These are phyloP conservation scores for Salpingus planirostris DNA, from an alignment of 2,888 invertebrate species.

Conservation along the genomic window DNA sequence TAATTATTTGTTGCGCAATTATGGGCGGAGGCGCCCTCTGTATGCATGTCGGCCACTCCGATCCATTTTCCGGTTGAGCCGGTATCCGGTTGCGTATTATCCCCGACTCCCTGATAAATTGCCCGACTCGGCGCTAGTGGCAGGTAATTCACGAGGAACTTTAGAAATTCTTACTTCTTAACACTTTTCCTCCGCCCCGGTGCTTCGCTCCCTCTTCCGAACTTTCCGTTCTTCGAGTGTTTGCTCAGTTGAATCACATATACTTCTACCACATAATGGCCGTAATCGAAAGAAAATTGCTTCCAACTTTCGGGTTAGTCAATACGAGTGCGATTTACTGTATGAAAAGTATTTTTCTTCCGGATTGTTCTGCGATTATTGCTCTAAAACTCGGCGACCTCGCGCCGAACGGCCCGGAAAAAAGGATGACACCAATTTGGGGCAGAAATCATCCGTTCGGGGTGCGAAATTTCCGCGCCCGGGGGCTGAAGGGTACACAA, in stretches of 20 bases:
- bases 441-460: too few relatives aligned
- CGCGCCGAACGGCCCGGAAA: too few relatives aligned
- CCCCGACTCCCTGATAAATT: constrained; percentile 49
- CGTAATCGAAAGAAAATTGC: constrained; percentile 38
- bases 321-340: constrained; percentile 31
- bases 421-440: too few relatives aligned
- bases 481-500: too few relatives aligned
- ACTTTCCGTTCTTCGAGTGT: constrained; percentile 27
- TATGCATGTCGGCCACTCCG: constrained; percentile 31
- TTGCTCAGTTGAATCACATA: constrained; percentile 36
- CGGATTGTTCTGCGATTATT: constrained; percentile 18
- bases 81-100: constrained; percentile 31
- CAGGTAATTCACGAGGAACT: constrained; percentile 48
- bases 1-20: constrained; percentile 15
- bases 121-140: constrained; percentile 53
- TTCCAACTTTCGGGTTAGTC: constrained; percentile 32
- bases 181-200: constrained; percentile 31
- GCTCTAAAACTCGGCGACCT: constrained; percentile 9
- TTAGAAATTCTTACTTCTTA: constrained; percentile 39
- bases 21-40: constrained; percentile 9
- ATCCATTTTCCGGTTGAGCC: constrained; percentile 37
- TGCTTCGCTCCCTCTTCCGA: too few relatives aligned
- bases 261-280: constrained; percentile 34
- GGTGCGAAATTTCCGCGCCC: too few relatives aligned
- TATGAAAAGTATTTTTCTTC: constrained; percentile 24